Base-by-base conservation (phyloP, 2,797 vertebrate genomes). In the Psittacula derbiana region DNA sequence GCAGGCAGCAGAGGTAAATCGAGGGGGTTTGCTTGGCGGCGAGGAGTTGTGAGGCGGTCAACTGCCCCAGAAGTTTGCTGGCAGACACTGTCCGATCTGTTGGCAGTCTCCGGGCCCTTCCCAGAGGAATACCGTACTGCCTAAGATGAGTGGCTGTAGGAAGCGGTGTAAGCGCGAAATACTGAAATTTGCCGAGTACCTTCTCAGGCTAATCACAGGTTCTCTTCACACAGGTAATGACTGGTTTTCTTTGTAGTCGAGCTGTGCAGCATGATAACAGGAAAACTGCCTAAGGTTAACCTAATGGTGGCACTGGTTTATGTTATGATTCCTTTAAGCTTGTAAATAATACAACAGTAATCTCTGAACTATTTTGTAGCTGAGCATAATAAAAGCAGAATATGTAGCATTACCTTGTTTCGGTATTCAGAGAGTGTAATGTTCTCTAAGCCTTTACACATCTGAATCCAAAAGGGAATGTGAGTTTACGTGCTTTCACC, bases 81-180 rank as follows among this genome's bases (percentile, higher is more conserved):
- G 87, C 95, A 73, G 94, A 47, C 94, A 64, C 88, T 71, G 92
- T 36, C 21, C 65, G 50, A 89, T 16, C 6, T 40, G 2, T 41
- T 94, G 96, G 96, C 96, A 69, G 96, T 89, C 92, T 92, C 38
- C 89, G 31, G 96, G 95, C 96, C 94, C 81, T 90, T 44, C 93
- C 87, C 91, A 55, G 89, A 97, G 97, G 97, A 97, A 94, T 85
- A 97, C 92, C 91, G 73, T 88, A 7, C 85, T 92, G 97, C 96
- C 94, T 98, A 98, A 98, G 96, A 99, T 99, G 99, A 99, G 98
- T 94, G 98, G 99, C 98, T 99, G 99, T 98, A 98, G 99, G 97
- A 99, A 99, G 97, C 98, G 99, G 83, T 99, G 99, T 98, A 99
- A 99, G 98, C 98, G 99, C 85, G 99, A 99, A 97, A 98, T 99